Conservation (phyloP, 2,113 vertebrate species). For the Miniopterus natalensis region DNA sequence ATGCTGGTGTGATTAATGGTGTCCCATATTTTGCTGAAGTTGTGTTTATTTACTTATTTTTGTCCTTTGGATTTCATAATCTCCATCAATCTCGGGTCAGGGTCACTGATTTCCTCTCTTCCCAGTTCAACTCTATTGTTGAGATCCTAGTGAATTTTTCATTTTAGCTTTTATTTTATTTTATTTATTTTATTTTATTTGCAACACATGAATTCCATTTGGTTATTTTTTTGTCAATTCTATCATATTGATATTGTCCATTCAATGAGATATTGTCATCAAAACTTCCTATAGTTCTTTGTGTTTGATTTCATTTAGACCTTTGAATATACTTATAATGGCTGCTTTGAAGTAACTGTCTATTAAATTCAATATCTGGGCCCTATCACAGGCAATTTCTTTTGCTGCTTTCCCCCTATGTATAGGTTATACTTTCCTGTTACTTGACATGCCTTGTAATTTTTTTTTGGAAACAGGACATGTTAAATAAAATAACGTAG, state of each 20-base stretch:
- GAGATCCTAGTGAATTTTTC: neutral
- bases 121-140: neutral
- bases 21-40: neutral
- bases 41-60: neutral
- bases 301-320: neutral
- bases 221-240: neutral
- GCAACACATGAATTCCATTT: neutral
- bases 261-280: neutral
- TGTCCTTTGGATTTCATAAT: neutral
- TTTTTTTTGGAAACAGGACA: neutral
- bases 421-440: neutral
- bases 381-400: neutral
- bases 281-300: neutral
- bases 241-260: neutral
- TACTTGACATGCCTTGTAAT: neutral
- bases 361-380: neutral
- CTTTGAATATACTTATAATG: neutral
- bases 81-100: neutral
- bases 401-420: neutral
- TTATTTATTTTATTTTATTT: neutral
- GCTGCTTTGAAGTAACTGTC: neutral
- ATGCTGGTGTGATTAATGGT: neutral
- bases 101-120: neutral
- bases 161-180: neutral
- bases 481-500: neutral